A percentile compares a stretch with the other conserved stretches of the same genome.
Evolutionary conservation across 1,140 invertebrate species (phyloP).

Genomic region (Drosophila novamexicana): DNA sequence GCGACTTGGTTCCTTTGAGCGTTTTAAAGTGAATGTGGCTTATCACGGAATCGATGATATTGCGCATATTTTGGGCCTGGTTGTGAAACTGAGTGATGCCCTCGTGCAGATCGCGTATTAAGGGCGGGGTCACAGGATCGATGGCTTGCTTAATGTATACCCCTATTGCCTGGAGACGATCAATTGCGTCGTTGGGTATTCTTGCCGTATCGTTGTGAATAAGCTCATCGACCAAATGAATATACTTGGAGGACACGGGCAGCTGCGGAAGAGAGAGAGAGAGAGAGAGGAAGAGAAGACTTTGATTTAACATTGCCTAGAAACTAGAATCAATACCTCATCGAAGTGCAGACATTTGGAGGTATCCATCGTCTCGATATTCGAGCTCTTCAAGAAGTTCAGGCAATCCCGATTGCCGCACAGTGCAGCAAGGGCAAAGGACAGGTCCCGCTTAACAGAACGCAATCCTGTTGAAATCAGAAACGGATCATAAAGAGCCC

Average conservation of each 20-base stretch:
- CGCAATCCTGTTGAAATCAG: slow-evolving; percentile 86
- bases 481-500: not conserved
- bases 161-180: slow-evolving; percentile 15
- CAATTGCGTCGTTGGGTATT: slow-evolving; percentile 27
- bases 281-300: too few relatives aligned
- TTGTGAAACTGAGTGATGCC: slow-evolving; percentile 17
- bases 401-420: slow-evolving; percentile 39
- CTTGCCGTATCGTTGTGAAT: too few relatives aligned
- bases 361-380: slow-evolving; percentile 87
- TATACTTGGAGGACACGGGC: not conserved
- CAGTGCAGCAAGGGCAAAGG: slow-evolving; percentile 40
- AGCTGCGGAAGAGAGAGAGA: not conserved
- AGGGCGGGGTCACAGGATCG: slow-evolving; percentile 4
- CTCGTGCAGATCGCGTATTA: slow-evolving; percentile 36
- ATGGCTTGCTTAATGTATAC: slow-evolving; percentile 7
- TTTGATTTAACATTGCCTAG: too few relatives aligned
- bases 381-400: slow-evolving; percentile 86
- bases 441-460: slow-evolving; percentile 88
- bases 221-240: too few relatives aligned
- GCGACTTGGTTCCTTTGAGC: slow-evolving; percentile 37
- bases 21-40: slow-evolving; percentile 52
- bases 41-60: slow-evolving; percentile 43
- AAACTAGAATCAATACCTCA: slow-evolving; percentile 14
- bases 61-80: slow-evolving; percentile 33
- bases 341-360: slow-evolving; percentile 59